Percentiles rank a stretch among this genome's conserved stretches.
These are phyloP conservation scores for Sternarchorhynchus goeldii DNA, from an alignment of 2,797 vertebrate species.

Conservation along the genomic window DNA sequence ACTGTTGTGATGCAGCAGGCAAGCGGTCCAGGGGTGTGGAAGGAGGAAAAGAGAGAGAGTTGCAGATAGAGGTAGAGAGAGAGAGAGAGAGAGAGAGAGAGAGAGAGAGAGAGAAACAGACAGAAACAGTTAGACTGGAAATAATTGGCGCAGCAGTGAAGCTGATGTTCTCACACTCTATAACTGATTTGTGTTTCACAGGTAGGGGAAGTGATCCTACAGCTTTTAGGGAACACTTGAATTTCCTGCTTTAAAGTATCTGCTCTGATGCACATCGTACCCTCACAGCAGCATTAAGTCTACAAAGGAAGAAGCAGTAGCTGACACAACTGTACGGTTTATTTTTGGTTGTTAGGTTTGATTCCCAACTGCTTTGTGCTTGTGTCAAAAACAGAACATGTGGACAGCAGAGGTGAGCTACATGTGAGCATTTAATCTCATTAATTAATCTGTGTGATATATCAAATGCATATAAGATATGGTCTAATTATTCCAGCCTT, in stretches of 20 bases:
- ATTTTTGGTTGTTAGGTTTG: neutral
- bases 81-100: neutral
- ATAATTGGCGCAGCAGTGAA: conserved; percentile 53
- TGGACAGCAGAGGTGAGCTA: no score
- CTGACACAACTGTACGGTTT: neutral
- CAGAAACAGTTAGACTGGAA: conserved; percentile 33
- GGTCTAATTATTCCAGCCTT: no score
- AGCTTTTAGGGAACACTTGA: conserved; percentile 18
- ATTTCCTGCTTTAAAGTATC: neutral
- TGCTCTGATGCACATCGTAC: neutral
- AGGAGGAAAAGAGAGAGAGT: no score
- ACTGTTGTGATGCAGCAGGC: conserved; percentile 37
- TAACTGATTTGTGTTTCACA: conserved; percentile 38
- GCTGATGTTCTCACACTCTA: conserved; percentile 42
- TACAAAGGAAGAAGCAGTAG: no score
- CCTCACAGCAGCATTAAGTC: neutral
- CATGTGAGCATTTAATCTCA: no score
- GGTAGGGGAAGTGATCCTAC: conserved; percentile 9
- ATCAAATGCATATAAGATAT: no score
- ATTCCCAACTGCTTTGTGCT: no score
- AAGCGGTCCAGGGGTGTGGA: neutral
- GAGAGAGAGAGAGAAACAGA: conserved; percentile 12
- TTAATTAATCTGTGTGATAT: no score
- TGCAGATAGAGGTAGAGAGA: no score
- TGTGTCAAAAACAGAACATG: no score